Evolutionary conservation across 2,113 vertebrate species (phyloP), one percentile per base, ranked within the genome.

Genomic region (Bagarius yarrelli): DNA sequence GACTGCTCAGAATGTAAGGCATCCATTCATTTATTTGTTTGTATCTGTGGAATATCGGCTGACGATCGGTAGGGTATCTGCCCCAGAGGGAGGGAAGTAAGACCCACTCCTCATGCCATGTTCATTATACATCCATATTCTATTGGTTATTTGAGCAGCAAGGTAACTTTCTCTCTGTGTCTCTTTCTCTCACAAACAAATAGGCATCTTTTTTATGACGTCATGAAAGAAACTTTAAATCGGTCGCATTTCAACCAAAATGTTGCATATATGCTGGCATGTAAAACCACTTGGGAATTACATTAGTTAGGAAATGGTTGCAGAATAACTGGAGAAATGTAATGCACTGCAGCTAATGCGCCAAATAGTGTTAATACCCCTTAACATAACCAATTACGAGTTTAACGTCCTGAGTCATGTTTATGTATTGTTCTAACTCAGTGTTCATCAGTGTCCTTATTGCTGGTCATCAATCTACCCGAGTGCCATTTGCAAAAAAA

Each of bases 1-100:
- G 44, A 52, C 72, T 80, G 44, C 72, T 76, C 77, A 44, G 74
- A 47, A 69, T 40, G 66, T 77, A 75, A 56, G 79, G 50, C 79
- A 74, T 44, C 32, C 79, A 86, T 85, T 75, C 83, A 88, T 86
- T 85, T 78, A 27, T 69, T 79, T 53, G 81, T 74, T 76, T 78
- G 32, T 78, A 78, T 69, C 71, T 74, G 44, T 61, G 79, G 70
- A 25, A 80, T 81, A 84, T 82, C 81, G 83, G 81, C 80, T 72
- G 81, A 76, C 80, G 79, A 80, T 63, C 80, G 63, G 79, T 76
- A 69, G 79, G 72, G 70, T 83, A 63, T 71, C 82, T 59, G 64
- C 64, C 70, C 79, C 53, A 55, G 50, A 76, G 81, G 67, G 83
- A 60, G 57, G 52, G 47, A n/a, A 12, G 55, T 55, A 19, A 52